Percentiles rank a stretch among this genome's conserved stretches.
phyloP scores from a whole-genome alignment of 35 echinoderm and acorn worm species.

The Strongylocentrotus purpuratus region DNA sequence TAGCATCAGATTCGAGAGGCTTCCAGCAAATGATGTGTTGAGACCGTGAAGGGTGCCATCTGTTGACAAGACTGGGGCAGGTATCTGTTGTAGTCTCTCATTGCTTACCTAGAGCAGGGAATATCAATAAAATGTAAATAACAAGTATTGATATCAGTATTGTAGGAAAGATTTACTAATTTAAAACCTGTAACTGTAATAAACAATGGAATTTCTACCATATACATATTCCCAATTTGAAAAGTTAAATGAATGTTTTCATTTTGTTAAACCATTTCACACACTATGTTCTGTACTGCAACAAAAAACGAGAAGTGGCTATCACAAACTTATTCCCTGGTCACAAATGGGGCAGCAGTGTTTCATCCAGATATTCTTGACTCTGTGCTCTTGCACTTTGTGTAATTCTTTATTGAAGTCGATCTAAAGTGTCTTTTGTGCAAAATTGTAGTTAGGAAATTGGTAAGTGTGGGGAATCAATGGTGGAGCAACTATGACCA shows the following conservation, averaged over 20 bases:
- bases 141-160: background rate
- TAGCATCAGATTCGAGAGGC: slow-evolving; percentile 39
- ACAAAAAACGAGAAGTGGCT: too few relatives aligned
- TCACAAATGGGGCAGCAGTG: too few relatives aligned
- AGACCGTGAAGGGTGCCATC: slow-evolving; percentile 7
- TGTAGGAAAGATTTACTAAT: background rate
- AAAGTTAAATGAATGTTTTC: background rate
- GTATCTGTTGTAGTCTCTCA: background rate
- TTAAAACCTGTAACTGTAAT: background rate
- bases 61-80: background rate
- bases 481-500: too few relatives aligned
- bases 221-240: background rate
- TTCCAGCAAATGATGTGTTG: slow-evolving; percentile 7
- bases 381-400: too few relatives aligned
- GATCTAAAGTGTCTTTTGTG: too few relatives aligned
- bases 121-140: background rate
- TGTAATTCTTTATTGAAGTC: too few relatives aligned
- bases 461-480: too few relatives aligned
- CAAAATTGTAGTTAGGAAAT: too few relatives aligned
- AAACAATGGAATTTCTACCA: background rate
- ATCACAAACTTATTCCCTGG: too few relatives aligned
- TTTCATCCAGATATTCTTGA: too few relatives aligned
- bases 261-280: too few relatives aligned
- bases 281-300: too few relatives aligned
- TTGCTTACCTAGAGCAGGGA: background rate